Conservation (phyloP, 2,113 vertebrate genomes). For the Theristicus caerulescens region DNA sequence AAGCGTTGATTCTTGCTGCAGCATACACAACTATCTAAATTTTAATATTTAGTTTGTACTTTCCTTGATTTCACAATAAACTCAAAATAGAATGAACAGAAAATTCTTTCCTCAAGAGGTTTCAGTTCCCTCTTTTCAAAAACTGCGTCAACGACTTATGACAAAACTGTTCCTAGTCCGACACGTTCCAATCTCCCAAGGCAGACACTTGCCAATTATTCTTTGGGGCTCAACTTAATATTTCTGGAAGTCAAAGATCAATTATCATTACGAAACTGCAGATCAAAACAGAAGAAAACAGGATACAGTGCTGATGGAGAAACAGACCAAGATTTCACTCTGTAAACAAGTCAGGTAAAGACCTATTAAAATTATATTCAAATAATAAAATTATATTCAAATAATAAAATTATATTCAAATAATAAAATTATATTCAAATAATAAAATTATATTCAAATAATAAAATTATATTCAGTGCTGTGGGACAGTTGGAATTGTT, state of each 20-base stretch:
- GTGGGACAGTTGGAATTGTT: neutral
- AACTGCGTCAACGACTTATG: rapidly evolving
- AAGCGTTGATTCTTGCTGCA: neutral
- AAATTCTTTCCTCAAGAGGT: slow-evolving; percentile 16
- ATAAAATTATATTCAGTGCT: neutral
- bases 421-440: neutral
- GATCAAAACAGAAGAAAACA: neutral
- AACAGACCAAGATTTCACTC: neutral
- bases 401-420: too few relatives aligned
- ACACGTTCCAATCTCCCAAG: neutral
- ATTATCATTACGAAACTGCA: neutral
- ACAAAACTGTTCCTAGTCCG: neutral
- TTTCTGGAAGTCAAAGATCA: neutral
- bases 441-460: neutral
- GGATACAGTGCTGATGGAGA: neutral
- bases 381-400: neutral
- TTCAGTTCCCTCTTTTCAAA: slow-evolving; percentile 7
- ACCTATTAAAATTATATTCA: neutral
- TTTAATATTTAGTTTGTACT: neutral
- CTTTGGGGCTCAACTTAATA: neutral
- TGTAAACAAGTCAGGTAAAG: neutral
- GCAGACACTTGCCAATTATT: rapidly evolving
- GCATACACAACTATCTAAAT: neutral
- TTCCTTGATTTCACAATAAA: slow-evolving; percentile 42
- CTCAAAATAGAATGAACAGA: neutral